Conservation (phyloP, 2,888 invertebrate genomes). For the Rhagophthalmus giganteus region DNA sequence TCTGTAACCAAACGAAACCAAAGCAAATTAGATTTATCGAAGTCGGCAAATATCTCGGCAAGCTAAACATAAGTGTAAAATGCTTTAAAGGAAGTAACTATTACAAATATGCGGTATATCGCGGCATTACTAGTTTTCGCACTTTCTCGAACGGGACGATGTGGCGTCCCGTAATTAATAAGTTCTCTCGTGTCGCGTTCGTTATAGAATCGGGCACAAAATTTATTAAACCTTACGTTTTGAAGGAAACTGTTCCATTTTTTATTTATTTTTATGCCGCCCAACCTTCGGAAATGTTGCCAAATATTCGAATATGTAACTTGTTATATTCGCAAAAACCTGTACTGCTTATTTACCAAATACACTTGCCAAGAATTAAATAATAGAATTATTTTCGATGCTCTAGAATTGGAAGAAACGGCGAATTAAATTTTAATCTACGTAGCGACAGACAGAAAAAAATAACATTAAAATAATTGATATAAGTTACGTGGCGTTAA, state of each 20-base stretch:
- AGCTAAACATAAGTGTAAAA: conserved; percentile 25
- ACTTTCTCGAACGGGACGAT: conserved; percentile 29
- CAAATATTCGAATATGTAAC: too few relatives aligned
- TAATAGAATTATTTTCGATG: conserved; percentile 20
- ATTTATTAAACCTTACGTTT: too few relatives aligned
- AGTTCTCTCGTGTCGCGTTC: background rate
- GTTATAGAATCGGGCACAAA: too few relatives aligned
- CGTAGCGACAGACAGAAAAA: background rate
- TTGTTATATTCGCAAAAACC: too few relatives aligned
- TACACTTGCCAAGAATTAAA: conserved; percentile 29
- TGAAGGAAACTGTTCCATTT: too few relatives aligned
- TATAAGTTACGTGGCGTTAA: conserved; percentile 10
- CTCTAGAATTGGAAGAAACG: conserved; percentile 12
- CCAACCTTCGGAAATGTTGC: conserved; percentile 33
- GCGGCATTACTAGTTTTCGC: conserved; percentile 38
- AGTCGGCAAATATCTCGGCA: too few relatives aligned
- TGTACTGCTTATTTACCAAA: conserved; percentile 27
- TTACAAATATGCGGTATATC: conserved; percentile 34
- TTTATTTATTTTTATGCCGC: conserved; percentile 32
- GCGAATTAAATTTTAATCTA: background rate
- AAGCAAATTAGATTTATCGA: too few relatives aligned
- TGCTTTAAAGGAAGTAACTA: conserved; percentile 33
- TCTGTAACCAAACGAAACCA: too few relatives aligned
- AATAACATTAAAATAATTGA: conserved; percentile 13
- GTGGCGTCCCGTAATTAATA: conserved; percentile 20